These are phyloP conservation scores for Harpagoxenus sublaevis DNA, from an alignment of 2,888 invertebrate genomes.

Conservation along the genomic window DNA sequence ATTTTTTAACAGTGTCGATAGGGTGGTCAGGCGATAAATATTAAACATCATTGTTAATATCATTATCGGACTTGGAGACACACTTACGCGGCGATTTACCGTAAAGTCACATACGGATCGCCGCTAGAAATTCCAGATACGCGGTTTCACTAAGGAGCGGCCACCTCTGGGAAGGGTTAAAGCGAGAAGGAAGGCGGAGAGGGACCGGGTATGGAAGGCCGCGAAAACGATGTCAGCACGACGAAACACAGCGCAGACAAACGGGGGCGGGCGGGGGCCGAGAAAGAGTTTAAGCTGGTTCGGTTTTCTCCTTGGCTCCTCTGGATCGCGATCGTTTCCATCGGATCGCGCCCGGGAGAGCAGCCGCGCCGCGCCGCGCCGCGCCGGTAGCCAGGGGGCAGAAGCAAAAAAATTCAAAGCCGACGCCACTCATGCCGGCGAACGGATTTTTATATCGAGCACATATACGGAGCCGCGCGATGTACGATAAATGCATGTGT, in stretches of 20 bases:
- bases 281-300: constrained; percentile 73
- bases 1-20: not conserved
- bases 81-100: not conserved
- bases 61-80: not conserved
- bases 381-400: constrained; percentile 61
- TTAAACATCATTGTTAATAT: not conserved
- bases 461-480: constrained; percentile 30
- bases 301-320: constrained; percentile 73
- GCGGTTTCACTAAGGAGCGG: constrained; percentile 36
- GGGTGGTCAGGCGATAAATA: not conserved
- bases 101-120: constrained; percentile 14
- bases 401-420: constrained; percentile 57
- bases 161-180: constrained; percentile 45
- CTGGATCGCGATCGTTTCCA: constrained; percentile 71
- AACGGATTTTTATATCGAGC: constrained; percentile 67
- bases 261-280: constrained; percentile 67
- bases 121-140: constrained; percentile 43
- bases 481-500: constrained; percentile 23
- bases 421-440: constrained; percentile 56
- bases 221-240: constrained; percentile 76
- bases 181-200: constrained; percentile 40
- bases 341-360: constrained; percentile 57
- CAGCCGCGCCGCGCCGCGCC: constrained; percentile 60
- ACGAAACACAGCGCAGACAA: constrained; percentile 65
- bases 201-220: constrained; percentile 69